Evolutionary conservation across 2,113 vertebrate genomes (phyloP).

Genomic region (Pseudopodoces humilis): DNA sequence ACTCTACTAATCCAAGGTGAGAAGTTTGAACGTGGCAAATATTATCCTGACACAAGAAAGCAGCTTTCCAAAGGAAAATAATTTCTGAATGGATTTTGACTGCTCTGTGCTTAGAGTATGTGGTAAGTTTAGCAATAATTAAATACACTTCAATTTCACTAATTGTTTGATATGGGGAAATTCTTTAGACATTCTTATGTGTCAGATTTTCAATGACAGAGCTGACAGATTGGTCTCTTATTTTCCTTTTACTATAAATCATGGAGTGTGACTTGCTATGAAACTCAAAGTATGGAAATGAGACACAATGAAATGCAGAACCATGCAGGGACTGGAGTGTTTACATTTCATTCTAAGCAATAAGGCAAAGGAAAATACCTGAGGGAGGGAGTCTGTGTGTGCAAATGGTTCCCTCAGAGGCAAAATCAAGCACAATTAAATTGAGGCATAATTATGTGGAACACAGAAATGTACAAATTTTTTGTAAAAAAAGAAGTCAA

Average conservation of each 20-base stretch:
- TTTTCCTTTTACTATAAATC: constrained; percentile 22
- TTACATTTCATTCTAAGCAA: background rate
- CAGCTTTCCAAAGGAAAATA: background rate
- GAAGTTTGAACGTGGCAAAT: background rate
- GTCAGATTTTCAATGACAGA: background rate
- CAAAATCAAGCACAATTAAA: background rate
- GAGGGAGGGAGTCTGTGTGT: background rate
- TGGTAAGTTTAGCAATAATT: constrained; percentile 6
- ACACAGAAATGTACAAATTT: background rate
- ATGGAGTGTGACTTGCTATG: background rate
- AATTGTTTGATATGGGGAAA: constrained; percentile 13
- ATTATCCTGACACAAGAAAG: background rate
- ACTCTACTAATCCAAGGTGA: background rate
- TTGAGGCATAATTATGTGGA: background rate
- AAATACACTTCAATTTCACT: constrained; percentile 6
- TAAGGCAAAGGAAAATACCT: background rate
- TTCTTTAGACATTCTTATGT: background rate
- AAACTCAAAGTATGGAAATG: background rate
- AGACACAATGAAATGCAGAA: background rate
- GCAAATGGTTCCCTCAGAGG: background rate
- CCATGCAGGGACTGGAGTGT: background rate
- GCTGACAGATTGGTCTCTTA: background rate
- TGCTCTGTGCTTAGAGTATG: background rate
- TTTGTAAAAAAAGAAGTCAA: background rate
- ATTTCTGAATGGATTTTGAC: background rate